A percentile compares a stretch with the other conserved stretches of the same genome.
Evolutionary conservation across 2,113 vertebrate species (phyloP).

Genomic region (Myotis brandtii): DNA sequence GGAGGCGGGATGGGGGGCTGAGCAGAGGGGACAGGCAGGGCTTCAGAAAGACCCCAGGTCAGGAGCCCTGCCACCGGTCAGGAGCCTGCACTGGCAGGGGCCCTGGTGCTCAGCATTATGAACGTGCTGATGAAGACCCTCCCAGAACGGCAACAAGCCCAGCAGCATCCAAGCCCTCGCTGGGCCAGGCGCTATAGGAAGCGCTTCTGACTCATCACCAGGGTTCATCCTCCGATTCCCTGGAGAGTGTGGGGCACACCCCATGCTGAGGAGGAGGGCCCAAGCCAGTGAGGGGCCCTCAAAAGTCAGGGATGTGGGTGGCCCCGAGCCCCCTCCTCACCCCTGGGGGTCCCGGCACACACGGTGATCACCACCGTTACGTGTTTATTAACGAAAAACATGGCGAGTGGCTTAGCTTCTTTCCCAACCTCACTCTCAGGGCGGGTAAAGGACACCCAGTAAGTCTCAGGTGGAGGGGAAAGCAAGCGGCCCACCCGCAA

Average conservation of each 20-base stretch:
- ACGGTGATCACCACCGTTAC: accelerated
- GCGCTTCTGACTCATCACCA: accelerated
- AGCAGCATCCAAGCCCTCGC: accelerated
- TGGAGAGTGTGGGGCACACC: neutral
- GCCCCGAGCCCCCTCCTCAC: neutral
- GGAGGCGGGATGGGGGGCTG: neutral
- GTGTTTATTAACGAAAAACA: accelerated
- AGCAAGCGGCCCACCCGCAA: accelerated
- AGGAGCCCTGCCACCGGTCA: too few relatives aligned
- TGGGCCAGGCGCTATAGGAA: accelerated
- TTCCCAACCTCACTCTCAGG: neutral
- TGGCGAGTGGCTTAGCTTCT: neutral
- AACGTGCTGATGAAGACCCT: accelerated
- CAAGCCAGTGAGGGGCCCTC: neutral
- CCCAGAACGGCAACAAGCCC: accelerated
- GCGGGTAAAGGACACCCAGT: neutral
- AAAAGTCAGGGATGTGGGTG: too few relatives aligned
- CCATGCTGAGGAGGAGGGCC: neutral
- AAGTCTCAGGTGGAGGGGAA: neutral
- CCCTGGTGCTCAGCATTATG: accelerated
- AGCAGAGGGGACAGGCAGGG: neutral
- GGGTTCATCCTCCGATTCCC: neutral
- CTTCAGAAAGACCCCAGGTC: accelerated
- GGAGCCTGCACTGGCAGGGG: accelerated
- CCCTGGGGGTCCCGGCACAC: neutral